Conservation (phyloP, 2,797 vertebrate genomes). For the Chelon auratus region DNA sequence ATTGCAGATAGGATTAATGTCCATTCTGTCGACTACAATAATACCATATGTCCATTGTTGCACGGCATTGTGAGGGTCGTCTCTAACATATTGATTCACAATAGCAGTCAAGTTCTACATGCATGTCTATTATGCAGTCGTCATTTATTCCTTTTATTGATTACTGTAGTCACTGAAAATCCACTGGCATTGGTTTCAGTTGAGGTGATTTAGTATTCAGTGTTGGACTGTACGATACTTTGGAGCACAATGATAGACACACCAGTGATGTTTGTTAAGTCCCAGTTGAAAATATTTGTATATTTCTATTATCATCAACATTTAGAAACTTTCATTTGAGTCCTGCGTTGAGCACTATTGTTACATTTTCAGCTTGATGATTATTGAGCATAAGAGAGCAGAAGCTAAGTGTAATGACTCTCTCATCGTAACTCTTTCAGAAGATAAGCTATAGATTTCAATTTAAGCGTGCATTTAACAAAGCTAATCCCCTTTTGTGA, state of each 20-base stretch:
- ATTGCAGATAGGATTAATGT: constrained; percentile 6
- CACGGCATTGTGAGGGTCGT: background rate
- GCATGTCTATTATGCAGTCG: background rate
- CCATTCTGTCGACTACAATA: background rate
- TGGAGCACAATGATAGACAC: background rate
- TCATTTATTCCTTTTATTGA: background rate
- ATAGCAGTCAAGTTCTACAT: background rate
- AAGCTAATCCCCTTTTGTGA: constrained; percentile 25
- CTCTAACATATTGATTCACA: background rate
- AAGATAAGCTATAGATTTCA: constrained; percentile 8
- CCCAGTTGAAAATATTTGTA: background rate
- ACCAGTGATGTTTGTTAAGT: background rate
- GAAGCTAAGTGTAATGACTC: background rate
- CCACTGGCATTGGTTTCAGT: background rate
- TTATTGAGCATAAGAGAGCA: background rate
- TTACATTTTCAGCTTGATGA: constrained; percentile 1
- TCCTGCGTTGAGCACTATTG: background rate
- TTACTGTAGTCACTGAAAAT: background rate
- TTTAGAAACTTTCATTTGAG: background rate
- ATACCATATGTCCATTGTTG: background rate
- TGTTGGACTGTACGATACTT: background rate
- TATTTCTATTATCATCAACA: background rate
- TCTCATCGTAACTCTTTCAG: background rate
- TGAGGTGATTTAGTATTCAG: background rate
- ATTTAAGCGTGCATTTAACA: constrained; percentile 2